phyloP scores from a whole-genome alignment of 2,888 invertebrate species.

The Steinernema scapterisci region DNA sequence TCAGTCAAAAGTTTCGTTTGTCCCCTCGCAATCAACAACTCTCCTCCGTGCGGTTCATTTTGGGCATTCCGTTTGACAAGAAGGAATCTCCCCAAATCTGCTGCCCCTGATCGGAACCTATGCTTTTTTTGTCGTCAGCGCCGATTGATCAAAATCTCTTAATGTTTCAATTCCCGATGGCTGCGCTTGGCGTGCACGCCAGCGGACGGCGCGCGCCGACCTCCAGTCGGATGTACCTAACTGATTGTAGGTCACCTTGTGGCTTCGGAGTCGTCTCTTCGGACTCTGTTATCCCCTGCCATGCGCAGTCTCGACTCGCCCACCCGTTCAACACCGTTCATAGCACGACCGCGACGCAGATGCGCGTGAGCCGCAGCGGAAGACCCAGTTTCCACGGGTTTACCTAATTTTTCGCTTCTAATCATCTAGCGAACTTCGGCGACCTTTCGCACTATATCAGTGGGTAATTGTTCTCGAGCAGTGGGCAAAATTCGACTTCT shows the following conservation, averaged over 20 bases:
- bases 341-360: constrained; percentile 24
- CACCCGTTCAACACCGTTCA: constrained; percentile 31
- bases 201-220: not conserved
- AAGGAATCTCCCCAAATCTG: not conserved
- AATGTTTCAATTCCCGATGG: constrained; percentile 18
- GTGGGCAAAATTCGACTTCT: constrained; percentile 24
- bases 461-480: constrained; percentile 28
- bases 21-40: no score
- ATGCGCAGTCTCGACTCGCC: constrained; percentile 5
- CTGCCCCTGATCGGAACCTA: not conserved
- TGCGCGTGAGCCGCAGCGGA: constrained; percentile 28
- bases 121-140: not conserved
- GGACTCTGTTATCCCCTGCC: constrained; percentile 23
- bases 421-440: constrained; percentile 26
- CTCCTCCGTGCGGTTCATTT: no score
- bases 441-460: constrained; percentile 27
- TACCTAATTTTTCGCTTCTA: constrained; percentile 30
- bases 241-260: constrained; percentile 32
- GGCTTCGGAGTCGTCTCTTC: constrained; percentile 22
- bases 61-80: no score
- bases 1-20: no score
- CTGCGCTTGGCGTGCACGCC: not conserved
- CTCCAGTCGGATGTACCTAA: constrained; percentile 2
- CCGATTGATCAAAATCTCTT: constrained; percentile 22
- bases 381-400: constrained; percentile 31